A percentile compares a stretch with the other conserved stretches of the same genome.
Conservation (phyloP, 2,113 vertebrate species). For the Ahaetulla prasina region DNA sequence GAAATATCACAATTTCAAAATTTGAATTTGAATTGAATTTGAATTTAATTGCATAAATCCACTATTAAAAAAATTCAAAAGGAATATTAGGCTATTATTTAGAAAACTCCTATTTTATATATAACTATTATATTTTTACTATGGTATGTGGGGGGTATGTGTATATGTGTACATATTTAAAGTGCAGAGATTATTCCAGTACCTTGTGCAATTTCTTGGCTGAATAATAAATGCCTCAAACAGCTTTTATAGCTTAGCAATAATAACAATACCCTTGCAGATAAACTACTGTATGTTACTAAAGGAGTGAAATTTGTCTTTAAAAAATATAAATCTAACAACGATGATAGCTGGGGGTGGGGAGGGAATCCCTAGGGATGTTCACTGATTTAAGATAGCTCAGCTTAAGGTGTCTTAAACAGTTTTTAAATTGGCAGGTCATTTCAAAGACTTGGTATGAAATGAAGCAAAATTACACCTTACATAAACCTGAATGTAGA, state of each 20-base stretch:
- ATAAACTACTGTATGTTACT: not conserved
- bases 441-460: constrained; percentile 20
- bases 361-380: not conserved
- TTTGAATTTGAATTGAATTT: not conserved
- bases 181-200: not conserved
- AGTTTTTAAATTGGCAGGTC: constrained; percentile 19
- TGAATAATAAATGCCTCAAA: constrained; percentile 11
- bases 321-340: not conserved
- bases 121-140: constrained; percentile 6
- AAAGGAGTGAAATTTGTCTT: constrained; percentile 11
- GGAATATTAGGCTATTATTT: constrained; percentile 6
- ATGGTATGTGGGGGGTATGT: not conserved
- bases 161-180: not conserved
- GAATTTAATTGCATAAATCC: not conserved
- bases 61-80: not conserved
- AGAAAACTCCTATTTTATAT: constrained; percentile 10
- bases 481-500: not conserved
- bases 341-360: not conserved
- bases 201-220: constrained; percentile 8
- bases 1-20: no score
- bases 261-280: constrained; percentile 4
- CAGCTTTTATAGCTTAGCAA: not conserved
- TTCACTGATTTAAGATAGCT: not conserved
- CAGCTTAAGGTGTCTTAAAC: not conserved
- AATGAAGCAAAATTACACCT: constrained; percentile 21